Percentiles rank a stretch among this genome's conserved stretches.
phyloP scores from a whole-genome alignment of 2,797 vertebrate species.

The Columba guinea region DNA sequence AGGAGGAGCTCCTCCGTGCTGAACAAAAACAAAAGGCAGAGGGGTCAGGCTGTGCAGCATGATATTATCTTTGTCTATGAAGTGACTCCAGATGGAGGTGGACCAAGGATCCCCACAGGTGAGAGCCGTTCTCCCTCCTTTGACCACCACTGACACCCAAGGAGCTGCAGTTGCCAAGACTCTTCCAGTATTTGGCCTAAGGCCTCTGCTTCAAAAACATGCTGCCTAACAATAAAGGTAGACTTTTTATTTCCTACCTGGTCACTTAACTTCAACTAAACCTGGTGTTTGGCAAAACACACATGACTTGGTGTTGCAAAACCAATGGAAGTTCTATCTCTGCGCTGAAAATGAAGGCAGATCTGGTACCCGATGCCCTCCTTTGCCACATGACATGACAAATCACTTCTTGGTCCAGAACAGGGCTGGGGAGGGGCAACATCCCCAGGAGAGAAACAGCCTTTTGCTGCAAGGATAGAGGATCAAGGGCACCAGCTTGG shows the following conservation, averaged over 20 bases:
- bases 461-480: background rate
- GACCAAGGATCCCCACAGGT: background rate
- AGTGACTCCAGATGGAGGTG: background rate
- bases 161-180: background rate
- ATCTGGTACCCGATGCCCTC: background rate
- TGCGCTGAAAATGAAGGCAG: background rate
- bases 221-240: background rate
- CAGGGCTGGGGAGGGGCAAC: fast-evolving
- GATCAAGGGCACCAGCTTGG: background rate
- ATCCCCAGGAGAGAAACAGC: background rate
- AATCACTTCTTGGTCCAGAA: background rate
- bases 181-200: background rate
- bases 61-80: background rate
- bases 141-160: background rate
- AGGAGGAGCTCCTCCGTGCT: background rate
- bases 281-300: background rate
- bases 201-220: background rate
- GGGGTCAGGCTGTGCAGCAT: background rate
- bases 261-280: background rate
- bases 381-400: fast-evolving
- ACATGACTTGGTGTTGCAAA: background rate
- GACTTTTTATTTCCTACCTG: background rate
- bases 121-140: background rate
- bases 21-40: background rate
- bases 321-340: background rate